Base-by-base conservation (phyloP, 1,140 invertebrate genomes). In the Diorhabda elongata region DNA sequence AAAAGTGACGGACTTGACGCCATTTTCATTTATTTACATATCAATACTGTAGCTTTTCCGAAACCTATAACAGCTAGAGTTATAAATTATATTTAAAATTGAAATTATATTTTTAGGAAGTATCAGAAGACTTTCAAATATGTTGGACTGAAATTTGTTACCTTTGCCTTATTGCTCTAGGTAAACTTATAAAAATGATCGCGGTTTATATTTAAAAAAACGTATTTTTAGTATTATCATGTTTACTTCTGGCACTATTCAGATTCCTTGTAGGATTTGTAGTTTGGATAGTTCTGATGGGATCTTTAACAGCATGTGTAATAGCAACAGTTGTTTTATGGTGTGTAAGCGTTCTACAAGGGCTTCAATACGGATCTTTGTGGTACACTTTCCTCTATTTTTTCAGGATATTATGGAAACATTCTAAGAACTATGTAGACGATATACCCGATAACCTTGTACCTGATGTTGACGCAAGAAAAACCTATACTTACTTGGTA, bases 281-380 rank as follows among this genome's bases (percentile, higher is more conserved):
- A 26, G 87, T 93, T 64, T 92, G 90, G 87, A 75, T 91, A 4
- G 86, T 92, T 41, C 79, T 92, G 5, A 77, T 85, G 44, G 83
- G 86, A 2, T 84, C 86, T 6, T 81, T 87, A 11, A 44, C 89
- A 2, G 86, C 85, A 7, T 86, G 86, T 58, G 79, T 90, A 44
- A 84, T 80, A 70, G 85, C 84, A 67, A 87, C 91, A 42, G 82
- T 83, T 44, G 87, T 86, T 71, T 80, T 92, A 47, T 94, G 92
- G 92, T 90, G 84, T 85, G 81, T 78, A 6, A 42, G 44, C 11
- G 6, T 45, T 64, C 47, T 52, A 52, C 47, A 52, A 52, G 47
- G 47, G 72, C 7, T 8, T 56, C 11, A 11, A 57, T 42, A 65
- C n/a, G 7, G 9, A n/a, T 9, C 11, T 41, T 65, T 57, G n/a